A percentile compares a stretch with the other conserved stretches of the same genome.
These are phyloP conservation scores for Buceros bicornis DNA, from an alignment of 2,797 vertebrate species.

Conservation along the genomic window DNA sequence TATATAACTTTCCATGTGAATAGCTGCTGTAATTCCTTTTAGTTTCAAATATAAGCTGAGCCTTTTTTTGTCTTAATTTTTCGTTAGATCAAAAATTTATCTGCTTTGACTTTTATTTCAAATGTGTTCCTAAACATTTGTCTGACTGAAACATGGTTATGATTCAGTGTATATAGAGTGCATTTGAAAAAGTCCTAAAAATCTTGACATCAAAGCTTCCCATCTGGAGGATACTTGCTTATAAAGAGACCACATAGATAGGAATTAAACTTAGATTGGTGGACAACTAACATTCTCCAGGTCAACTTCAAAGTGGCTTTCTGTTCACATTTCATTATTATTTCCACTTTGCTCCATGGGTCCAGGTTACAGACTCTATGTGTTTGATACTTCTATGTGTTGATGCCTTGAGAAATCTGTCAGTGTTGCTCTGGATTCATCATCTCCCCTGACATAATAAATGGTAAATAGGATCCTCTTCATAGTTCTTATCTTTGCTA, in stretches of 20 bases:
- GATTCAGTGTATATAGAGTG: background rate
- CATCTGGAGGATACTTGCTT: background rate
- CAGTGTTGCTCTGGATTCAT: background rate
- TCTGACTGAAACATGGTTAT: background rate
- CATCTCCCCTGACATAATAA: background rate
- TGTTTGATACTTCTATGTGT: background rate
- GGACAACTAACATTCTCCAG: background rate
- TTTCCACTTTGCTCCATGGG: background rate
- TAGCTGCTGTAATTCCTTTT: background rate
- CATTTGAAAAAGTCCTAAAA: conserved; percentile 10
- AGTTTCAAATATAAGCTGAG: background rate
- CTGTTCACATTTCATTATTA: background rate
- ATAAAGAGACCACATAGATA: background rate
- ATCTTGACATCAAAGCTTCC: background rate
- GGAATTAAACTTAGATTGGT: background rate
- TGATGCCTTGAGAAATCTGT: background rate
- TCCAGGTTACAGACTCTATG: background rate
- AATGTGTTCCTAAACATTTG: background rate
- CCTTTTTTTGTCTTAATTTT: background rate
- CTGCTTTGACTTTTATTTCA: conserved; percentile 16
- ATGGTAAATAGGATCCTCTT: background rate
- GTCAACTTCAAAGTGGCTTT: background rate
- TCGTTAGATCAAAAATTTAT: conserved; percentile 27
- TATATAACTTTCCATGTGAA: background rate
- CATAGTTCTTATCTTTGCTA: background rate